Base-by-base conservation (phyloP, 2,113 vertebrate genomes). In the Rhynchomys soricoides region DNA sequence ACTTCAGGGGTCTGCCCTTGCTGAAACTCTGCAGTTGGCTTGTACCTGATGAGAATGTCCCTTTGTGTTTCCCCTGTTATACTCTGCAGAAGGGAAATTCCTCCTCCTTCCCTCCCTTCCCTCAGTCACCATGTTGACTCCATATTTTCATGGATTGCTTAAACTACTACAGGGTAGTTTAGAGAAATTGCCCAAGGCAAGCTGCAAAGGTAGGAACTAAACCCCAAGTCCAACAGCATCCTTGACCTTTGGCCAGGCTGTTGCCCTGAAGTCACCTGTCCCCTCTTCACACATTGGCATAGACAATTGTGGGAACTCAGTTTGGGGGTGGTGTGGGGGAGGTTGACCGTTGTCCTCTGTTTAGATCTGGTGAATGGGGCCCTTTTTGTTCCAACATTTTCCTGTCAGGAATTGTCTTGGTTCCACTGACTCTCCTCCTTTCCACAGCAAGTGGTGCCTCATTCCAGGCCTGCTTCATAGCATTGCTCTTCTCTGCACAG, bases 31-130 rank as follows among this genome's bases (percentile, higher is more conserved):
- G 17, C 29, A 59, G 24, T 4, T 21, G 48, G 52, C 1, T 10
- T 22, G 64, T 10, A 45, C 3, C 5, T 0, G 4, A 71, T 11
- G n/a, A 31, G 3, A 17, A 64, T 10, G 5, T 9, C 15, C n/a
- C 26, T 16, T 40, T 5, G 0, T 8, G 1, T 0, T 5, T 37
- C 19, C 26, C 8, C 1, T 1, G 11, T 2, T 7, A 40, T 0
- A 4, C 10, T 34, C 11, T 4, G 81, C 37, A 48, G 71, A 45
- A 11, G 43, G 5, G 70, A 71, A 13, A 43, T 7, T 24, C 66
- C 24, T 68, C 57, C 40, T 55, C 26, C 10, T 26, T 5, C 19
- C 0, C 13, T 79, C 45, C 10, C 13, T 24, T 4, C 64, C 73
- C 34, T 19, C 4, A 2, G 21, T 8, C 0, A 6, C n/a, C 78